Evolutionary conservation across 2,113 vertebrate genomes (phyloP).

Genomic region (Apodemus speciosus): DNA sequence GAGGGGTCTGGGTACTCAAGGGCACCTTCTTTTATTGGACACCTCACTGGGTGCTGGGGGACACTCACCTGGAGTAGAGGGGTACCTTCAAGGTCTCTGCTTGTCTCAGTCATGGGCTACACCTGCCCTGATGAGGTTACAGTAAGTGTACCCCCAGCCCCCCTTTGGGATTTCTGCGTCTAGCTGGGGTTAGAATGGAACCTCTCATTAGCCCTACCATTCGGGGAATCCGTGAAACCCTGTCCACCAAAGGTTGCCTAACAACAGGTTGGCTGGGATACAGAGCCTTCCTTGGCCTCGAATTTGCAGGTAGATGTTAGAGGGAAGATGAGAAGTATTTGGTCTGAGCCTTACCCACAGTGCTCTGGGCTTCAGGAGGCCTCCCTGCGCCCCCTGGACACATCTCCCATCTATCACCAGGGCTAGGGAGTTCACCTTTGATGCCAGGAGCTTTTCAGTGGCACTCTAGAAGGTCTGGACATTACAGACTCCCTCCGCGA

Average conservation of each 20-base stretch:
- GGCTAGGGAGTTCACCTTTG: neutral
- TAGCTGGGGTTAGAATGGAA: neutral
- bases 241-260: conserved; percentile 3
- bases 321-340: neutral
- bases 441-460: neutral
- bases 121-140: neutral
- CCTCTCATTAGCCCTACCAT: conserved; percentile 18
- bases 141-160: neutral
- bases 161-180: neutral
- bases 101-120: neutral
- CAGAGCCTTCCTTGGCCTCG: neutral
- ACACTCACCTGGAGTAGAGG: neutral
- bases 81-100: neutral
- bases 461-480: conserved; percentile 42
- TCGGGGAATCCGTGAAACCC: conserved; percentile 50
- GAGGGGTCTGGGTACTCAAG: neutral
- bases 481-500: conserved; percentile 2
- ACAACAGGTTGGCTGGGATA: conserved; percentile 19
- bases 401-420: neutral
- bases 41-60: neutral
- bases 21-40: neutral
- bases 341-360: neutral
- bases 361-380: neutral
- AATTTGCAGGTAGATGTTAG: neutral
- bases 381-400: neutral